Evolutionary conservation across 2,797 vertebrate species (phyloP).

Genomic region (Chloroceryle inda): DNA sequence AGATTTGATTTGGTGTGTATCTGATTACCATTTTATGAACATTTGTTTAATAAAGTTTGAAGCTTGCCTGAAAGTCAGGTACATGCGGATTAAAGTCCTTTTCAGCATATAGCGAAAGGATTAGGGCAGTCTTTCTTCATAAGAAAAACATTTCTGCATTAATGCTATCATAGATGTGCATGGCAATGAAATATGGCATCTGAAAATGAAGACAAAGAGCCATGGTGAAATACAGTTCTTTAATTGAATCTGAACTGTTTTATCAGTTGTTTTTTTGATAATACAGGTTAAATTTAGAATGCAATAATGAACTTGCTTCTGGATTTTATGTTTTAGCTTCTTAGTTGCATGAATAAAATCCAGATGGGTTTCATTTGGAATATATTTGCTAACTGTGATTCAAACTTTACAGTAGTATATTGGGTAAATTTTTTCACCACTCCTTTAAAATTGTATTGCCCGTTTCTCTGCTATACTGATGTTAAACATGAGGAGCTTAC

Average conservation of each 20-base stretch:
- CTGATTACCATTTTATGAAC: not conserved
- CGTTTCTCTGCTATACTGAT: not conserved
- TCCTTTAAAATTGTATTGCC: not conserved
- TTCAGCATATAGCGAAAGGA: not conserved
- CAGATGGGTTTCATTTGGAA: not conserved
- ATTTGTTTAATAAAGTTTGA: not conserved
- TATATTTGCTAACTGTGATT: not conserved
- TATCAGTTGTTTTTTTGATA: not conserved
- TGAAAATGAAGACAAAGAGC: not conserved
- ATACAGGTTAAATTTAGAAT: not conserved
- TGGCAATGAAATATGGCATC: not conserved
- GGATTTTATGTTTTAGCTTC: conserved; percentile 7
- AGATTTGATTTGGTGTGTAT: not conserved
- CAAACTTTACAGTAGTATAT: not conserved
- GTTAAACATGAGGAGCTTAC: not conserved
- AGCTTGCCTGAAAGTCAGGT: not conserved
- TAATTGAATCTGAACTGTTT: not conserved
- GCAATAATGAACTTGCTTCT: not conserved
- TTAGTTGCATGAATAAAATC: not conserved
- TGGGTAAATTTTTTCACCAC: not conserved
- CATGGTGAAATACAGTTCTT: not conserved
- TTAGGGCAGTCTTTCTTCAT: not conserved
- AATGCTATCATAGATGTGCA: not conserved
- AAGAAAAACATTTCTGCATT: not conserved
- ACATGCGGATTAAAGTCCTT: not conserved